Percentiles rank a stretch among this genome's conserved stretches.
phyloP scores from a whole-genome alignment of 2,113 vertebrate species.

The Nycticebus coucang region DNA sequence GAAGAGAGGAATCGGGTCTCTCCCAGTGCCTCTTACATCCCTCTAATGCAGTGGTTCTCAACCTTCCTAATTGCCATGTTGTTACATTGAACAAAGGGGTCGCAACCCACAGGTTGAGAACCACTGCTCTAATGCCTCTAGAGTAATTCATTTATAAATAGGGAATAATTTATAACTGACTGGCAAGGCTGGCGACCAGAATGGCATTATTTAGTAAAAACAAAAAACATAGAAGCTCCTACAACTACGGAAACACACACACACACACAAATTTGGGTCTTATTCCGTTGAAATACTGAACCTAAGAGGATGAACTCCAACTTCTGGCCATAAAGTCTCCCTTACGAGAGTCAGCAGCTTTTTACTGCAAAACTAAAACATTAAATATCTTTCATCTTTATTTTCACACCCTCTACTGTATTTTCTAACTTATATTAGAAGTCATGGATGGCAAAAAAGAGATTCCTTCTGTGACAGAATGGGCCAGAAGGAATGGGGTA shows the following conservation, averaged over 20 bases:
- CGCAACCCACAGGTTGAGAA: no score
- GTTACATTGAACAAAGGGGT: no score
- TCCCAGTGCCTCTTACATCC: not conserved
- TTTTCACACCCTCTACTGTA: not conserved
- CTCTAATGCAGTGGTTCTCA: not conserved
- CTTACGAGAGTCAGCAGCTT: not conserved
- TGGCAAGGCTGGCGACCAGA: not conserved
- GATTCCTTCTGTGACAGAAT: not conserved
- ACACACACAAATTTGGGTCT: not conserved
- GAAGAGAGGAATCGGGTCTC: not conserved
- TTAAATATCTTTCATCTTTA: not conserved
- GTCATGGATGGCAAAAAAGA: not conserved
- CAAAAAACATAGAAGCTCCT: slow-evolving; percentile 14
- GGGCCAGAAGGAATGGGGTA: not conserved
- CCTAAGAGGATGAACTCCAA: not conserved
- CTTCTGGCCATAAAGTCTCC: not conserved
- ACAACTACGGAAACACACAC: not conserved
- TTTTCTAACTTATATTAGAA: not conserved
- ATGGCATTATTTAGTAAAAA: not conserved
- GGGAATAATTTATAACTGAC: slow-evolving; percentile 9
- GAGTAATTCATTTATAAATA: not conserved
- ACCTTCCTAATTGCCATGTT: no score
- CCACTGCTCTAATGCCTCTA: not conserved
- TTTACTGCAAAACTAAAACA: slow-evolving; percentile 11
- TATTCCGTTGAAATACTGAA: not conserved